phyloP scores from a whole-genome alignment of 1,140 invertebrate species.

The Paralvinella palmiformis region DNA sequence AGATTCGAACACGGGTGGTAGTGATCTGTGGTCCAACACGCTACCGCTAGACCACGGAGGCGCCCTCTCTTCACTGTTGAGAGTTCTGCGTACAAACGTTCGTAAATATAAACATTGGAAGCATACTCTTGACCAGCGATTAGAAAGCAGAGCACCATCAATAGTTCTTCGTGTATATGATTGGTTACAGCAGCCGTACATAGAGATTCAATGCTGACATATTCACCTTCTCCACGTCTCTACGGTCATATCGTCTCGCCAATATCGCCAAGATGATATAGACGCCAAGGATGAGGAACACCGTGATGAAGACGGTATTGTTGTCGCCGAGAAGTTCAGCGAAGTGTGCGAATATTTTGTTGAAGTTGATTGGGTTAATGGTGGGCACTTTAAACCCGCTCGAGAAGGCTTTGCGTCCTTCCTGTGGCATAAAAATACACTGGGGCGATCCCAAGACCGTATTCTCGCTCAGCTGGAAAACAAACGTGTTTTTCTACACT shows the following conservation, averaged over 20 bases:
- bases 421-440: too few relatives aligned
- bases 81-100: neutral
- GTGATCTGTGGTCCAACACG: too few relatives aligned
- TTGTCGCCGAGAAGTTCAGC: constrained; percentile 17
- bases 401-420: neutral
- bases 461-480: too few relatives aligned
- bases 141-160: neutral
- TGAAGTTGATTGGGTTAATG: constrained; percentile 49
- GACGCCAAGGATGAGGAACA: constrained; percentile 44
- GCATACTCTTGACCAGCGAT: neutral
- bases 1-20: too few relatives aligned
- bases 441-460: too few relatives aligned
- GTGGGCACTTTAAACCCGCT: neutral
- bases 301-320: constrained; percentile 27
- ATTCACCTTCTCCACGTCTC: constrained; percentile 30
- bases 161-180: neutral
- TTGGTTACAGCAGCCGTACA: neutral
- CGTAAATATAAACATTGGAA: neutral
- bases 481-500: too few relatives aligned
- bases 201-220: neutral
- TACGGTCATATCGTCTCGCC: constrained; percentile 45
- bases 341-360: constrained; percentile 43
- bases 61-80: too few relatives aligned
- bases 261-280: constrained; percentile 45
- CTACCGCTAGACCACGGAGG: too few relatives aligned